Evolutionary conservation across 2,113 vertebrate genomes (phyloP).

Genomic region (Fulica atra): DNA sequence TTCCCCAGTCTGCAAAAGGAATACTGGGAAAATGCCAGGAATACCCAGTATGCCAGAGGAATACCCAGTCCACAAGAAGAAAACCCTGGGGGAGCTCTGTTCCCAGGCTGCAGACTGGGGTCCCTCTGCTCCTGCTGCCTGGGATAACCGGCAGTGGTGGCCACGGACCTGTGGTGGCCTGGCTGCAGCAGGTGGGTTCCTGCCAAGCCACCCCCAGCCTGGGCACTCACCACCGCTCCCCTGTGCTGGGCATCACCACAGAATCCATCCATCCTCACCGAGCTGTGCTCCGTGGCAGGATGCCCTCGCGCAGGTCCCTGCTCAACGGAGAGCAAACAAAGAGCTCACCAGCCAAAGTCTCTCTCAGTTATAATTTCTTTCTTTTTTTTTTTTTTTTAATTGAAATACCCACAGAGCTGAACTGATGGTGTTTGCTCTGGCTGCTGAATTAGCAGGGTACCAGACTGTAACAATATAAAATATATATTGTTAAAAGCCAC

Average conservation of each 20-base stretch:
- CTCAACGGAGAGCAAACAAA: background rate
- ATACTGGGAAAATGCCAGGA: background rate
- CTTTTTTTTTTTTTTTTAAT: background rate
- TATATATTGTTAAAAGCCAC: conserved; percentile 39
- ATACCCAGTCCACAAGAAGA: background rate
- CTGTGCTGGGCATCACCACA: fast-evolving
- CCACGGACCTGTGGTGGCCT: fast-evolving
- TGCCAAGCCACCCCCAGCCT: fast-evolving
- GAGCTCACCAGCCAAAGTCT: fast-evolving
- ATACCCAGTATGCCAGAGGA: background rate
- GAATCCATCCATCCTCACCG: background rate
- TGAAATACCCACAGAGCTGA: background rate
- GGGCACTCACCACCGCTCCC: fast-evolving
- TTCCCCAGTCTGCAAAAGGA: too few species aligned
- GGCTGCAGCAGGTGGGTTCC: background rate
- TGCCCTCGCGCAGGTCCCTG: fast-evolving
- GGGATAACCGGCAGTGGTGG: fast-evolving
- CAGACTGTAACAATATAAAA: background rate
- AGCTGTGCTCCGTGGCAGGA: fast-evolving
- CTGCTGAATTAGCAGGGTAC: background rate
- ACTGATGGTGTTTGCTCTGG: background rate
- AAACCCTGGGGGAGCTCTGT: background rate
- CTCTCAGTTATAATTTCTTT: fast-evolving
- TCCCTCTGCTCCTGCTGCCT: background rate
- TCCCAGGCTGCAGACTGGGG: background rate